Base-by-base conservation (phyloP, 2,888 invertebrate genomes). In the Leptopterna dolabrata region DNA sequence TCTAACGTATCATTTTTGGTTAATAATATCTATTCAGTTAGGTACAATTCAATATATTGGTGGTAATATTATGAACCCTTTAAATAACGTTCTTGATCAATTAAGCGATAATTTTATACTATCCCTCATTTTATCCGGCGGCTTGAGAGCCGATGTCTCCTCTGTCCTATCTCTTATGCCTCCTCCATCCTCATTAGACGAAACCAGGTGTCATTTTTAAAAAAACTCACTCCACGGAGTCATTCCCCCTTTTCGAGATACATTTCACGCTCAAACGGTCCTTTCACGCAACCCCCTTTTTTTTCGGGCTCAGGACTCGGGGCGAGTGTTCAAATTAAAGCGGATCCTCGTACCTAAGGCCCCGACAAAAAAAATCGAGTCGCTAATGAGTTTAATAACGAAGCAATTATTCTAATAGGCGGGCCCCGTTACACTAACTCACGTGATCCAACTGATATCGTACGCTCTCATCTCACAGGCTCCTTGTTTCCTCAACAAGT, bases 331-430 rank as follows among this genome's bases (percentile, higher is more conserved):
- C 63, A 24, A 63, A 63, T 63, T 63, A 63, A 63, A 19, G 63
- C 63, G 63, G 63, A 24, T 63, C 63, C 63, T 24, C 19, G 19
- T 19, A 63, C 63, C 63, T 24, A n/a, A 51, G 51, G n/a, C 51
- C 51, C 14, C 51, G 36, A 51, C 51, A 51, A 14, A 51, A 19
- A 63, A 63, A 63, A 63, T 7, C 1, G 11, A 63, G 63, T 24
- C 63, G 63, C 63, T 63, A 63, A 63, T 63, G 63, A 63, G 63
- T 63, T 63, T 63, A 63, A 63, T 63, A 63, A 63, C 63, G 24
- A 63, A 63, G 63, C 63, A 63, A 63, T 63, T 63, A 63, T 24
- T 24, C 19, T 63, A 63, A 63, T 63, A 63, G 13, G 27, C 63
- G 63, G 63, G n/a, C n/a, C 7, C 63, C 63, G 63, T 63, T 63